These are phyloP conservation scores for Furcifer pardalis DNA, from an alignment of 2,797 vertebrate species.

Conservation along the genomic window DNA sequence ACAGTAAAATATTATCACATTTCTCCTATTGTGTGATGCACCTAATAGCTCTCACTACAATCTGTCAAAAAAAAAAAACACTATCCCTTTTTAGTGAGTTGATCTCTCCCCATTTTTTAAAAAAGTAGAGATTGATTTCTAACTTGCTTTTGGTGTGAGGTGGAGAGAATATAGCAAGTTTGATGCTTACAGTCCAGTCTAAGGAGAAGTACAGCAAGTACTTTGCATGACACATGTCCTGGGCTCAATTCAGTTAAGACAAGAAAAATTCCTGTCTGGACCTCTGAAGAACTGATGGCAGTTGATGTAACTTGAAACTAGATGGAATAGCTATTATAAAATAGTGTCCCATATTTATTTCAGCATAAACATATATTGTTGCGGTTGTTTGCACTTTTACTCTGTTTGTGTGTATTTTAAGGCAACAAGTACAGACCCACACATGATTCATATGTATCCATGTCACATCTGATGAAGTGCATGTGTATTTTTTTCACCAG, in stretches of 20 bases:
- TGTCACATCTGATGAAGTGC: not conserved
- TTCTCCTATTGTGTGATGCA: not conserved
- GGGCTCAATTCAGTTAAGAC: too few species aligned
- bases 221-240: too few species aligned
- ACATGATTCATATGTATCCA: not conserved
- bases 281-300: not conserved
- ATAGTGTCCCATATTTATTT: not conserved
- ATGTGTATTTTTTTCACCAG: not conserved
- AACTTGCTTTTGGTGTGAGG: not conserved
- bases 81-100: not conserved
- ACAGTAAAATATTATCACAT: not conserved
- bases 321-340: not conserved
- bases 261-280: too few species aligned
- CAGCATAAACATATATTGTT: not conserved
- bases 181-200: not conserved
- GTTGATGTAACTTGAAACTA: not conserved
- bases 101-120: not conserved
- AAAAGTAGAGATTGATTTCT: not conserved
- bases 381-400: not conserved
- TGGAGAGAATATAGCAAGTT: not conserved
- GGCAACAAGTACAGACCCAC: not conserved
- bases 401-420: not conserved
- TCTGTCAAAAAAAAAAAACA: not conserved
- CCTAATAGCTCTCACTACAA: not conserved
- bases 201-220: too few species aligned